Evolutionary conservation across 35 echinoderm and acorn worm species (phyloP), one percentile per base, ranked within the genome.

Genomic region (Ophiothrix spiculata): DNA sequence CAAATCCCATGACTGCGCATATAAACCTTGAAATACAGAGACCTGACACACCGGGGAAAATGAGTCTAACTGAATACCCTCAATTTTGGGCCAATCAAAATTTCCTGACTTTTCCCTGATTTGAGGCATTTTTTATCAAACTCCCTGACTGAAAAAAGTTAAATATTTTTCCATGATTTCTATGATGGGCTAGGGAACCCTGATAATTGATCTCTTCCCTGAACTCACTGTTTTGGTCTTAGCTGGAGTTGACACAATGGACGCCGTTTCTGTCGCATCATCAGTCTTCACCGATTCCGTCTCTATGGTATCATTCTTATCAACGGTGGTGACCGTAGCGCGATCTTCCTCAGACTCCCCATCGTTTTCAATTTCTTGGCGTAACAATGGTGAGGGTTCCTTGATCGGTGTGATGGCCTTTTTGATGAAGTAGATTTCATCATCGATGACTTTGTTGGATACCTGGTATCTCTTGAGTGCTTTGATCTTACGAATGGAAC

Each of bases 341-440:
- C 40, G 56, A 0, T 82, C 84, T 12, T 75, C 81, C 6, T 83
- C 81, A 2, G 69, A 81, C 32, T 88, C 88, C 29, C 91, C 91
- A 25, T 86, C 83, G 36, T 91, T 78, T 21, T 94, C 89, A 17
- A 41, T n/a, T 32, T 91, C 89, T 37, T 83, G 85, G 40, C 89
- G 89, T 0, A 99, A 83, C 15, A 99, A 89, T 25, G 96, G 95
- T 6, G 96, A 99, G 1, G 96, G 92, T 82, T 99, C 96, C n/a
- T 99, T 99, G 4, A 99, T 34, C 21, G 96, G 96, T 14, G 91
- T 99, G 89, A 99, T 99, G 29, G 92, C 86, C 74, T 99, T 99
- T 79, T 93, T 99, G 82, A 99, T 94, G 92, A 99, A 99, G 85
- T 99, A 99, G 37, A 99, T 88, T 82, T 99, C 96, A 79, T 99